Evolutionary conservation across 23 tunicate species (phyloP).

Genomic region (Ascidia mentula): DNA sequence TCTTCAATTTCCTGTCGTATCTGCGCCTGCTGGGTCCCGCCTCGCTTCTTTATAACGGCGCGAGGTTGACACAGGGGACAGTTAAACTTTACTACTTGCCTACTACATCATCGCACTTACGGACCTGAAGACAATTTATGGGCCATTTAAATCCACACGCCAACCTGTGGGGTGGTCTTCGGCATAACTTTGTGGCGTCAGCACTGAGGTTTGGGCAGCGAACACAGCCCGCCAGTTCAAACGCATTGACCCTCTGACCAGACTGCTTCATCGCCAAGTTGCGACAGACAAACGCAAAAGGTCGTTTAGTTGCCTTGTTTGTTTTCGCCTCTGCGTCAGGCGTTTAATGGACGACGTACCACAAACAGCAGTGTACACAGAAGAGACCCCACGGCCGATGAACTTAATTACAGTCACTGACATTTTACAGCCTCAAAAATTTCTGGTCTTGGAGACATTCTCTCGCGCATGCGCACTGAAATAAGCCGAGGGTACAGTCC

Average conservation of each 20-base stretch:
- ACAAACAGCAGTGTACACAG: no score
- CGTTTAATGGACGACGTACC: not conserved
- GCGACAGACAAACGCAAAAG: not conserved
- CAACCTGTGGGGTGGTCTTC: not conserved
- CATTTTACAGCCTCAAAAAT: no score
- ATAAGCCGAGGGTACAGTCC: not conserved
- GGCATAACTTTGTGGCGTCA: not conserved
- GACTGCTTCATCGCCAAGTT: not conserved
- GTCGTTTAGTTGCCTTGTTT: not conserved
- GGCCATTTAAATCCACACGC: not conserved
- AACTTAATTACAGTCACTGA: no score
- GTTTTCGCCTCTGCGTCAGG: not conserved
- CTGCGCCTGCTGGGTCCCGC: no score
- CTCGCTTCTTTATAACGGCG: not conserved
- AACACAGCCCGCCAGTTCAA: not conserved
- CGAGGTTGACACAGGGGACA: not conserved
- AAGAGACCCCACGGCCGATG: no score
- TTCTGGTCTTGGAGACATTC: constrained; percentile 1
- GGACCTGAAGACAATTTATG: no score
- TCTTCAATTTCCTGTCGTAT: no score
- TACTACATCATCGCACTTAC: not conserved
- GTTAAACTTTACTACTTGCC: not conserved
- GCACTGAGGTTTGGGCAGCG: not conserved
- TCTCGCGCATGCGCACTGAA: not conserved
- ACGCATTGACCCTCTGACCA: no score